Base-by-base conservation (phyloP, 2,888 invertebrate genomes). In the Hyles lineata region DNA sequence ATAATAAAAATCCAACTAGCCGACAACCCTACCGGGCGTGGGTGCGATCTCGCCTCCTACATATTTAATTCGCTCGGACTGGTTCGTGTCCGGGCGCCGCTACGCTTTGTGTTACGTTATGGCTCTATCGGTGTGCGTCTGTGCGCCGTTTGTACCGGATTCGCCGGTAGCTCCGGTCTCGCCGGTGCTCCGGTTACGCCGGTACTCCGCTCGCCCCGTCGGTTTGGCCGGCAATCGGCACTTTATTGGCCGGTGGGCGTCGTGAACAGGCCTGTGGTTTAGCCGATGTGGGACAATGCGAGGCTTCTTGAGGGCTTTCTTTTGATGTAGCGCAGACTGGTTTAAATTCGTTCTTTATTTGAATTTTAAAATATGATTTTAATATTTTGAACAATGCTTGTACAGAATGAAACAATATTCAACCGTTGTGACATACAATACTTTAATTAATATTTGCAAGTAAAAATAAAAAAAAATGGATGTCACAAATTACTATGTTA, bases 11-110 rank as follows among this genome's bases (percentile, higher is more conserved):
- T 9, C 3, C 21, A 50, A 23, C 21, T 76, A 74, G 70, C 71
- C 70, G 75, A 70, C 89, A 90, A 76, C 92, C 91, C 90, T 91
- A 80, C 55, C 23, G 77, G 74, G 86, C 85, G 89, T 89, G 90
- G 90, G 92, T 88, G 92, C 89, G 88, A 86, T 87, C 87, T 90
- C 88, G 89, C 90, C 94, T 94, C 92, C 91, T 94, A 93, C 94
- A 94, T 94, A 94, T 94, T 94, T 94, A 94, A 94, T 94, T 93
- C 92, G 91, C 90, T 90, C 87, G 90, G 92, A 93, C 93, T 92
- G 93, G 93, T 92, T 93, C 92, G 90, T 90, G 92, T 89, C 90
- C 89, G 89, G 89, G 90, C 87, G 86, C 85, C 90, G 88, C 89
- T 84, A 81, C 90, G 92, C 92, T 92, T 92, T 92, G 91, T 91